Percentiles rank a stretch among this genome's conserved stretches.
These are phyloP conservation scores for Pitangus sulphuratus DNA, from an alignment of 2,797 vertebrate genomes.

Conservation along the genomic window DNA sequence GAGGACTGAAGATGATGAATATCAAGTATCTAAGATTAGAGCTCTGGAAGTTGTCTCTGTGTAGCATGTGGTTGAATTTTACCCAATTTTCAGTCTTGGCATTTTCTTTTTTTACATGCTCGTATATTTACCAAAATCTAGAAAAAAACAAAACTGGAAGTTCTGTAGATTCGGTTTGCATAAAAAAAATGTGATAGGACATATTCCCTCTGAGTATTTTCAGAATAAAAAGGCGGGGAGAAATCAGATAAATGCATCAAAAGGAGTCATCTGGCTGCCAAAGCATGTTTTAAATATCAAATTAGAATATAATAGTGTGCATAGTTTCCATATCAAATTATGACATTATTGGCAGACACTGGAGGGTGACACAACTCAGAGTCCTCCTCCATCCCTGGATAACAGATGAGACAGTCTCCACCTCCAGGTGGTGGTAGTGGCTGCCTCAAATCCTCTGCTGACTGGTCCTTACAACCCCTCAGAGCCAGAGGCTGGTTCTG, in stretches of 20 bases:
- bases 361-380: constrained; percentile 45
- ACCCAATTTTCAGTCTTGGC: neutral
- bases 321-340: constrained; percentile 67
- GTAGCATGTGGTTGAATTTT: neutral
- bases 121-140: neutral
- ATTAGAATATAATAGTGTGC: constrained; percentile 68
- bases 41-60: neutral
- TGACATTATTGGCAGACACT: constrained; percentile 64
- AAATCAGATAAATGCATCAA: constrained; percentile 71
- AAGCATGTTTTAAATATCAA: constrained; percentile 69
- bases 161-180: neutral
- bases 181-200: neutral
- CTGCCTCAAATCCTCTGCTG: accelerated
- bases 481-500: accelerated
- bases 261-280: constrained; percentile 50
- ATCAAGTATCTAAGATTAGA: neutral
- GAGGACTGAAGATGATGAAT: neutral
- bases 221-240: constrained; percentile 43
- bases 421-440: neutral
- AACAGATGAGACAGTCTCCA: constrained; percentile 20
- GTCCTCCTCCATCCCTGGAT: neutral
- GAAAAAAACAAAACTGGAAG: neutral
- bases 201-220: constrained; percentile 8
- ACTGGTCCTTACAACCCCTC: accelerated
- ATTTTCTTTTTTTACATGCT: neutral